A percentile compares a stretch with the other conserved stretches of the same genome.
phyloP scores from a whole-genome alignment of 2,888 invertebrate genomes.

The Hipparchia sbordonii region DNA sequence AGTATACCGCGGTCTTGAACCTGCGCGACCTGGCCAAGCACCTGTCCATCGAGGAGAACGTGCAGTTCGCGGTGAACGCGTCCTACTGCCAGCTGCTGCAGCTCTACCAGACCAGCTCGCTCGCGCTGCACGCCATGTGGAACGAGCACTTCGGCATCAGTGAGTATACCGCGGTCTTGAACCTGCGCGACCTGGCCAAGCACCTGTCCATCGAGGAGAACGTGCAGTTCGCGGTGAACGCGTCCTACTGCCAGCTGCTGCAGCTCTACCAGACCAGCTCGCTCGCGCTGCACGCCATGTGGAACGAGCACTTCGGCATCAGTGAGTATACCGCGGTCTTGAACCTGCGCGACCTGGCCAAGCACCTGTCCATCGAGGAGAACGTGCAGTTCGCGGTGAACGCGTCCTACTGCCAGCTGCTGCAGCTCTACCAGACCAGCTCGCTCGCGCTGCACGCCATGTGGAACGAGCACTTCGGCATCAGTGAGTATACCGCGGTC shows the following conservation, averaged over 20 bases:
- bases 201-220: constrained; percentile 92
- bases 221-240: constrained; percentile 95
- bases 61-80: constrained; percentile 95
- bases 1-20: constrained; percentile 84
- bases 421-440: constrained; percentile 87
- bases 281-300: constrained; percentile 98
- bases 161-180: constrained; percentile 83
- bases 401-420: constrained; percentile 90
- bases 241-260: constrained; percentile 90
- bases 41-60: constrained; percentile 90
- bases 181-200: constrained; percentile 90
- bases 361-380: constrained; percentile 91
- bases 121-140: constrained; percentile 99
- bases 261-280: constrained; percentile 87
- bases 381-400: constrained; percentile 96
- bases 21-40: constrained; percentile 91
- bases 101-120: constrained; percentile 86
- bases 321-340: constrained; percentile 86
- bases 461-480: constrained; percentile 99
- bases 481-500: constrained; percentile 86
- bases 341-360: constrained; percentile 90
- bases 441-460: constrained; percentile 97
- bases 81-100: constrained; percentile 90
- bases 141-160: constrained; percentile 99
- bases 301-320: constrained; percentile 99